Conservation (phyloP, 2,888 invertebrate genomes). For the Lissocephala sabroskyi region DNA sequence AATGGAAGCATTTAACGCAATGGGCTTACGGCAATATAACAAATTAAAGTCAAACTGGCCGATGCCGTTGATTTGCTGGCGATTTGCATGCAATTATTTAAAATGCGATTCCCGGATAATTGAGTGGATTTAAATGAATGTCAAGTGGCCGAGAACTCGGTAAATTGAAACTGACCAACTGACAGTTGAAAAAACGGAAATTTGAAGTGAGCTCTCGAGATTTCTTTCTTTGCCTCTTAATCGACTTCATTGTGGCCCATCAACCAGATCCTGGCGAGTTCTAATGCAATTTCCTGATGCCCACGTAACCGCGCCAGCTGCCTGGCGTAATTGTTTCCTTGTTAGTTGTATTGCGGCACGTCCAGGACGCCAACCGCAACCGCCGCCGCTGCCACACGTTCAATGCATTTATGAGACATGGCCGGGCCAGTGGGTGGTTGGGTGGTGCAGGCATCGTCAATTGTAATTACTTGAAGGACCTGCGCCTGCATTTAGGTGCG, state of each 20-base stretch:
- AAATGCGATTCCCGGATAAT: too few species aligned
- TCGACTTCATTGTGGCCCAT: slow-evolving; percentile 67
- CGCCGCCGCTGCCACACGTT: slow-evolving; percentile 47
- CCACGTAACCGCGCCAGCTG: slow-evolving; percentile 31
- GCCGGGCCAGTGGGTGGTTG: slow-evolving; percentile 24
- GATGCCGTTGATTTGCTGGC: too few species aligned
- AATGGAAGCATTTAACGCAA: slow-evolving; percentile 17
- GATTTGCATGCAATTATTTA: too few species aligned
- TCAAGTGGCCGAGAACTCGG: too few species aligned
- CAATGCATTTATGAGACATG: slow-evolving; percentile 67
- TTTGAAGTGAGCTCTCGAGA: too few species aligned
- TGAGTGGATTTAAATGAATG: too few species aligned
- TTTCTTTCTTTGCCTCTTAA: too few species aligned
- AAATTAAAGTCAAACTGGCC: neutral
- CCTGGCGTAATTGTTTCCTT: slow-evolving; percentile 62
- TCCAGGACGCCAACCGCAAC: slow-evolving; percentile 19
- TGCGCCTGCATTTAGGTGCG: slow-evolving; percentile 3
- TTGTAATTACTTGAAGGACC: slow-evolving; percentile 59
- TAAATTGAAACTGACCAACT: too few species aligned
- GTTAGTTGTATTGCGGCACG: slow-evolving; percentile 59
- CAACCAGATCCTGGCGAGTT: slow-evolving; percentile 45
- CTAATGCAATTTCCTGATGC: slow-evolving; percentile 51
- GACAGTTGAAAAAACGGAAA: too few species aligned
- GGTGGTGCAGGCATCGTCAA: neutral
- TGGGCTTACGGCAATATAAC: slow-evolving; percentile 16